Evolutionary conservation across 2,113 vertebrate genomes (phyloP), one percentile per base, ranked within the genome.

Genomic region (Gorsachius goisagi): DNA sequence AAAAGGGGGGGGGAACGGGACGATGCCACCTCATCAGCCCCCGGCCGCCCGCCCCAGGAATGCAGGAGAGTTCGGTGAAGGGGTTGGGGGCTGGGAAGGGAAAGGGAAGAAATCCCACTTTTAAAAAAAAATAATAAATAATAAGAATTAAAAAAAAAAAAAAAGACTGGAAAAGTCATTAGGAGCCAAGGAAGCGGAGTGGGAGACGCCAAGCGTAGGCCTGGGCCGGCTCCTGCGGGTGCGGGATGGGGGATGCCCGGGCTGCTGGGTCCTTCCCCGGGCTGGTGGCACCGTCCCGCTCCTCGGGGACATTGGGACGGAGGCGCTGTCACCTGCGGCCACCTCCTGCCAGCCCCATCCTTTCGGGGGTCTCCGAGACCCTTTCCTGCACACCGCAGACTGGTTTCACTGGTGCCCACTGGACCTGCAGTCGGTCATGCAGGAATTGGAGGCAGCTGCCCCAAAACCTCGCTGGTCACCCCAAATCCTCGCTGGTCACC

Each of bases 1-100:
- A 53, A 67, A 59, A 79, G 39, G 39, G 75, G 44, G 49, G 39
- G 53, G 60, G 89, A 49, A 47, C 30, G 56, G 66, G 95, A 94
- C 83, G 93, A 94, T 95, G 98, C 98, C 98, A 98, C 97, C 98
- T 98, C 98, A 98, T 96, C 98, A 97, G 82, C 69, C 87, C 94
- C 83, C 35, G 13, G 83, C 88, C 74, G 64, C 83, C 90, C 71
- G n/a, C 49, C 90, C 92, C 52, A 91, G 97, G 95, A 96, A 96
- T 95, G 97, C 27, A 27, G 75, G 82, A 91, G 83, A 90, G 75
- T 35, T 91, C 21, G 60, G 85, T 39, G 49, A 16, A 69, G 77
- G 87, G 56, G 17, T 20, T 83, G 78, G 76, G 75, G 90, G 93
- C 62, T 82, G 95, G 93, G 91, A 77, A 23, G 82, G 76, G 79